Base-by-base conservation (phyloP, 2,113 vertebrate species). In the Natator depressus region DNA sequence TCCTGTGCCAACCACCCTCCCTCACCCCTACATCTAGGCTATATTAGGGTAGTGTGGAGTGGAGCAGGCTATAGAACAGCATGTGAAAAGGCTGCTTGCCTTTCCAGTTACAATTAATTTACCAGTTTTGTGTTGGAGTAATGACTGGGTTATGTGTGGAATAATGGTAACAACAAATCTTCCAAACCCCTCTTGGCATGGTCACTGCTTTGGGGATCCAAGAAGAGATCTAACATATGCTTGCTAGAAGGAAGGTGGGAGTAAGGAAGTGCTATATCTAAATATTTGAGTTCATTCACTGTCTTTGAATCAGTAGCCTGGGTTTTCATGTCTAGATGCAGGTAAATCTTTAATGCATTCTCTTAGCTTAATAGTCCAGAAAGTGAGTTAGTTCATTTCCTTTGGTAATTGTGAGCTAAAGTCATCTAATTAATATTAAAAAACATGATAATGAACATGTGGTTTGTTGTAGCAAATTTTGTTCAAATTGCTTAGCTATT, bases 401-500 rank as follows among this genome's bases (percentile, higher is more conserved):
- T 84, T 95, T 97, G 96, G 81, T 93, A 95, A 80, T 88, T 95
- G 88, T 91, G 54, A 59, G 0, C 1, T 96, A 96, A 89, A 35
- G 82, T 94, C 95, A 87, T 94, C 69, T 95, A 95, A 96, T 93
- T 87, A 84, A 53, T 82, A 84, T 93, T 90, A 90, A 95, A 13
- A 13, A 78, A 89, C 88, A 76, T 65, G 82, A 89, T 95, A 95
- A 95, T 13, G 6, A 25, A 55, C 65, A 47, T 17, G 80, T 94
- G 84, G 91, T 91, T 94, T 96, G 93, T 82, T 84, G 24, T 90
- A 54, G 20, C 10, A 10, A 65, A 65, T 87, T 55, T 89, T 85
- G 16, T 59, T 94, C 53, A 35, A 89, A 54, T 59, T 94, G 57
- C 89, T 89, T 94, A 83, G 35, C 20, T 55, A 24, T 82, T 90